Conservation (phyloP, 2,888 invertebrate genomes). For the Leucozona laternaria region DNA sequence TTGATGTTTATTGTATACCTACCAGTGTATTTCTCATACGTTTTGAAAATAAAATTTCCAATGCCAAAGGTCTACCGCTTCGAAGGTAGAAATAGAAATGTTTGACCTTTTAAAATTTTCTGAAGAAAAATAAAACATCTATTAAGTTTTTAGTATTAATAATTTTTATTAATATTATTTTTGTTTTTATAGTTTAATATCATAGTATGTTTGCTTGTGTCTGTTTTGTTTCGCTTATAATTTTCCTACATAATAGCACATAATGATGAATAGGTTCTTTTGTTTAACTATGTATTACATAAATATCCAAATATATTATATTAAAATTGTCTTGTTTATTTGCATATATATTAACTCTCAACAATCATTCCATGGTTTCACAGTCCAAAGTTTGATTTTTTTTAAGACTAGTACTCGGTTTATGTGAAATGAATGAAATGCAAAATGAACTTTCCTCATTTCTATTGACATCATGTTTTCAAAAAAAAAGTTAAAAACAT, state of each 20-base stretch:
- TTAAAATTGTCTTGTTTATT: conserved; percentile 25
- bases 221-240: conserved; percentile 40
- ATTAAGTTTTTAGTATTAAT: background rate
- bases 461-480: background rate
- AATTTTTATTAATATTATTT: conserved; percentile 5
- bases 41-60: too few relatives aligned
- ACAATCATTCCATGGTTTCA: background rate
- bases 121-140: background rate
- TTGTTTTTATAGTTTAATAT: conserved; percentile 58
- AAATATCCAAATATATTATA: conserved; percentile 20
- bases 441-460: background rate
- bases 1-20: too few relatives aligned
- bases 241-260: conserved; percentile 56
- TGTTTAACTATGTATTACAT: conserved; percentile 23
- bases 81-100: too few relatives aligned
- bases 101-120: background rate
- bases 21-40: too few relatives aligned
- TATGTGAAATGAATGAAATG: background rate
- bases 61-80: too few relatives aligned
- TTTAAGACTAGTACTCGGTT: background rate
- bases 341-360: too few relatives aligned
- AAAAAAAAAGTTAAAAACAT: background rate
- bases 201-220: conserved; percentile 49
- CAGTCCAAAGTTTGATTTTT: background rate
- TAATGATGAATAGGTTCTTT: conserved; percentile 38